Percentiles rank a stretch among this genome's conserved stretches.
Conservation (phyloP, 2,113 vertebrate genomes). For the Hydrolagus affinis region DNA sequence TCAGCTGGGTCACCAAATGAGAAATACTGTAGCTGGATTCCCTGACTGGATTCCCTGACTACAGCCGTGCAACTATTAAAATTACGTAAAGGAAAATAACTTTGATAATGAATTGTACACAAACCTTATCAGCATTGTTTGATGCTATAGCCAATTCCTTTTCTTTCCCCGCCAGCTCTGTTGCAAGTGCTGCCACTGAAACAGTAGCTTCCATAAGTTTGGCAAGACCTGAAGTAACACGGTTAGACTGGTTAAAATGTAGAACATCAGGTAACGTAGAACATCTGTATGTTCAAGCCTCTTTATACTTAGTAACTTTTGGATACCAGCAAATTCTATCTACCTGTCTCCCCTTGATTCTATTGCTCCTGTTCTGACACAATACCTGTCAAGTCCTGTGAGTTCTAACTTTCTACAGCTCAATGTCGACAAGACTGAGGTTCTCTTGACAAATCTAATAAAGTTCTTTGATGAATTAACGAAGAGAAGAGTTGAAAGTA, state of each 20-base stretch:
- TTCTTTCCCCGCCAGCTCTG: conserved; percentile 62
- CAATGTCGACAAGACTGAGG: too few relatives aligned
- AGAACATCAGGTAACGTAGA: neutral
- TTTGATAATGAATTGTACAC: neutral
- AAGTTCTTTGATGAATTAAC: too few relatives aligned
- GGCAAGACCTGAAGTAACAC: conserved; percentile 50
- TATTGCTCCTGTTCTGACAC: too few relatives aligned
- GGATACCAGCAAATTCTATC: too few relatives aligned
- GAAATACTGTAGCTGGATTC: neutral
- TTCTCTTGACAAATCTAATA: too few relatives aligned
- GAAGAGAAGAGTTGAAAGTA: too few relatives aligned
- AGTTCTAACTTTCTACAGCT: too few relatives aligned
- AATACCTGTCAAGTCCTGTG: too few relatives aligned
- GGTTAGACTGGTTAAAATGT: neutral
- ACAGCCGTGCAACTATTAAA: neutral
- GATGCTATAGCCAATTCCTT: conserved; percentile 71
- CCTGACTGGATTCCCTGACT: neutral
- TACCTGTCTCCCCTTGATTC: too few relatives aligned
- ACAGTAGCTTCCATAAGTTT: conserved; percentile 76
- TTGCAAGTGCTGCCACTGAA: conserved; percentile 59
- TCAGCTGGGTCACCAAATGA: neutral
- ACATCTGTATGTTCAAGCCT: too few relatives aligned
- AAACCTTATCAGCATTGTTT: conserved; percentile 64
- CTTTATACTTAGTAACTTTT: too few relatives aligned
- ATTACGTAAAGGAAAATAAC: neutral